These are phyloP conservation scores for Agapornis canus DNA, from an alignment of 2,797 vertebrate genomes.

Conservation along the genomic window DNA sequence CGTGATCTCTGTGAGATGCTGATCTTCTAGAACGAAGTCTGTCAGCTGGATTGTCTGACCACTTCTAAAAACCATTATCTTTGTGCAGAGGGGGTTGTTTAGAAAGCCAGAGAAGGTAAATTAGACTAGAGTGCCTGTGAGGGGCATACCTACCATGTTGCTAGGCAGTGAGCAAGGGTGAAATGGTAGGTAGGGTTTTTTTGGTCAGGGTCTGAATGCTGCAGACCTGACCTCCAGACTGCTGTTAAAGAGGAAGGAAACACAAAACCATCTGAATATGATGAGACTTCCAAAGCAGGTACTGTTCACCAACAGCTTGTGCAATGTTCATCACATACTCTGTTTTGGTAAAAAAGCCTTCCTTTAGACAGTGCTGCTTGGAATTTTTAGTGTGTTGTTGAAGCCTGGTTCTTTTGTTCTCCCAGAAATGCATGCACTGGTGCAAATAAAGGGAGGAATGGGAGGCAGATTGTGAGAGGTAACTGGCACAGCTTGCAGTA, in stretches of 20 bases:
- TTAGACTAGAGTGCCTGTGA: accelerated
- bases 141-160: not conserved
- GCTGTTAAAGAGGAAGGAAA: not conserved
- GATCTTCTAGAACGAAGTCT: not conserved
- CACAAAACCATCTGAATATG: not conserved
- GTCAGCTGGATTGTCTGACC: not conserved
- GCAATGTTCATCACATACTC: not conserved
- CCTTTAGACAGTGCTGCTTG: not conserved
- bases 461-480: not conserved
- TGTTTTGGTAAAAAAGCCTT: not conserved
- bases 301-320: not conserved
- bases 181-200: not conserved
- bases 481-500: not conserved
- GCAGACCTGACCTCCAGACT: not conserved
- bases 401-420: not conserved
- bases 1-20: not conserved
- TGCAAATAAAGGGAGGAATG: not conserved
- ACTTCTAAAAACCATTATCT: not conserved
- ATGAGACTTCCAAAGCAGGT: not conserved
- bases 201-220: not conserved
- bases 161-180: not conserved
- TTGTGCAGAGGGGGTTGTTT: not conserved
- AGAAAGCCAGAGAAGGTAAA: not conserved
- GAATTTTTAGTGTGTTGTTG: not conserved
- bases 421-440: not conserved